phyloP scores from a whole-genome alignment of 2,888 invertebrate genomes.

The Eretmocerus hayati region DNA sequence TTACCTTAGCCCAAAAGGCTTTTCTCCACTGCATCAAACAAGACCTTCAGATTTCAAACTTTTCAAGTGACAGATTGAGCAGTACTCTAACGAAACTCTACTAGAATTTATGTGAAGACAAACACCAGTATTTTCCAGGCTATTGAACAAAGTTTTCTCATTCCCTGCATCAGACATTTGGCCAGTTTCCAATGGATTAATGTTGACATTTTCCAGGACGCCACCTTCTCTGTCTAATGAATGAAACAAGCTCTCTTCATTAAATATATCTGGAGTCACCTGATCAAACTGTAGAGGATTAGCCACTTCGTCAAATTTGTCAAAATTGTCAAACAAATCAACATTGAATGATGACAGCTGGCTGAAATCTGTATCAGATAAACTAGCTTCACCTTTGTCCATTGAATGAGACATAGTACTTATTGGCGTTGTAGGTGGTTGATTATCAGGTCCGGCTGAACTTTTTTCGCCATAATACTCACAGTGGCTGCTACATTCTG shows the following conservation, averaged over 20 bases:
- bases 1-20: too few species aligned
- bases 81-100: constrained; percentile 54
- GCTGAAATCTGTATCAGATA: constrained; percentile 24
- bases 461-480: constrained; percentile 15
- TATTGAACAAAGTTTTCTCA: constrained; percentile 25
- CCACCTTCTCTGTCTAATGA: constrained; percentile 10
- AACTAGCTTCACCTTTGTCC: constrained; percentile 21
- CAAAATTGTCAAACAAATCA: constrained; percentile 27
- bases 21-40: too few species aligned
- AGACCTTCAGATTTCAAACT: too few species aligned
- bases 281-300: constrained; percentile 22
- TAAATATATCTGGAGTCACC: constrained; percentile 18
- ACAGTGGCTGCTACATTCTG: constrained; percentile 13
- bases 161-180: constrained; percentile 9
- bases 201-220: background rate
- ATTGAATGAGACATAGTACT: constrained; percentile 15
- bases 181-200: constrained; percentile 10
- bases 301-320: constrained; percentile 26
- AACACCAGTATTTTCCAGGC: constrained; percentile 48
- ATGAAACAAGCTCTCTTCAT: constrained; percentile 19
- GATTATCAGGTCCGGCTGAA: constrained; percentile 18
- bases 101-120: constrained; percentile 55
- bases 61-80: constrained; percentile 53
- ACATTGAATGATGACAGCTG: constrained; percentile 28
- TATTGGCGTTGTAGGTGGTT: constrained; percentile 19